Evolutionary conservation across 2,797 vertebrate genomes (phyloP).

Genomic region (Peromyscus attwateri): DNA sequence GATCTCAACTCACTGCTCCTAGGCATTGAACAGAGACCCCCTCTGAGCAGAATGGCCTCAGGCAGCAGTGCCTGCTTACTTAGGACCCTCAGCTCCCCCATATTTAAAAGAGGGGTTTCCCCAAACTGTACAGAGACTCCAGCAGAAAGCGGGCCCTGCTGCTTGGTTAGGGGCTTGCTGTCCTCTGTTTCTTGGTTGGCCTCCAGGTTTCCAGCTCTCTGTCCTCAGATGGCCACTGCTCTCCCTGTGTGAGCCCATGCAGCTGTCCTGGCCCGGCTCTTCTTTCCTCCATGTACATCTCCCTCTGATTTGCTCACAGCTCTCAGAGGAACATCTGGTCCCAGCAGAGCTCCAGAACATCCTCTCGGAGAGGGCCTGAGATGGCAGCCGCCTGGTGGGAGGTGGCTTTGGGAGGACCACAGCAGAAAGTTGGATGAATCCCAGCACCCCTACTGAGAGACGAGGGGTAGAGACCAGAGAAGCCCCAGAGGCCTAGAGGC

Average conservation of each 20-base stretch:
- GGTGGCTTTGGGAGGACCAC: not conserved
- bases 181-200: not conserved
- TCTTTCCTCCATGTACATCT: not conserved
- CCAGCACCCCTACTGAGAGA: not conserved
- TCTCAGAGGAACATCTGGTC: constrained; percentile 11
- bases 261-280: not conserved
- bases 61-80: not conserved
- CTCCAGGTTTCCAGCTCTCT: not conserved
- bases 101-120: not conserved
- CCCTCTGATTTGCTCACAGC: constrained; percentile 24
- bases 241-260: not conserved
- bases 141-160: not conserved
- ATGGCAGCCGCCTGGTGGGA: not conserved
- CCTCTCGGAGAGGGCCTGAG: not conserved
- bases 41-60: not conserved
- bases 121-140: not conserved
- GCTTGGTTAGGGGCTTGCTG: not conserved
- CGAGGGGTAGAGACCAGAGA: not conserved
- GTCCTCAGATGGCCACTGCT: not conserved
- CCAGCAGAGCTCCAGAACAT: not conserved
- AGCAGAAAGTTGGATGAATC: not conserved
- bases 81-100: constrained; percentile 22
- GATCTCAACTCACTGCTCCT: not conserved
- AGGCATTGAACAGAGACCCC: not conserved
- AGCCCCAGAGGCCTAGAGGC: not conserved